phyloP scores from a whole-genome alignment of 2,888 invertebrate genomes.

The Leptinotarsa rubiginosa region DNA sequence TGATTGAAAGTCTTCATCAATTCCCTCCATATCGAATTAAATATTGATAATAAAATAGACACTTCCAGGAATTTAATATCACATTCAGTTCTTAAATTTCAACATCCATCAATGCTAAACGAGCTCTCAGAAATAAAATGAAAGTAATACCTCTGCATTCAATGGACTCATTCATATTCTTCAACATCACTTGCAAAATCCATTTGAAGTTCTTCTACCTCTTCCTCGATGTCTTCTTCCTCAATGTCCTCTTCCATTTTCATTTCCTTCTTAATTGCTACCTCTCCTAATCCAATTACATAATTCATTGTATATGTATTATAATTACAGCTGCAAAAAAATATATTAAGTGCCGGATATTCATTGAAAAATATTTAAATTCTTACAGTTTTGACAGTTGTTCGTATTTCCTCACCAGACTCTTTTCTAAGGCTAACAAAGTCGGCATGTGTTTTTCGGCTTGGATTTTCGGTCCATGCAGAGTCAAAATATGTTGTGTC shows the following conservation, averaged over 20 bases:
- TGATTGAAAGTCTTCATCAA: too few relatives aligned
- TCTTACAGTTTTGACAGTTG: conserved; percentile 88
- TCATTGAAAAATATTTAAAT: neutral
- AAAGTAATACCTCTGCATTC: neutral
- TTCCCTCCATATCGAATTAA: too few relatives aligned
- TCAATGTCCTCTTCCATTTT: conserved; percentile 40
- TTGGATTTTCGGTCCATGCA: conserved; percentile 72
- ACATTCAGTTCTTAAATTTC: neutral
- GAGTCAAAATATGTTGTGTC: conserved; percentile 77
- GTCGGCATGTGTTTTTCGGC: conserved; percentile 73
- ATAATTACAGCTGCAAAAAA: conserved; percentile 82
- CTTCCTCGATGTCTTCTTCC: conserved; percentile 36
- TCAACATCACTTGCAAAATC: conserved; percentile 8
- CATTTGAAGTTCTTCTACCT: conserved; percentile 29
- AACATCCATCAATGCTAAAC: neutral
- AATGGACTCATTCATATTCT: conserved; percentile 19
- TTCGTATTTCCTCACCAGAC: conserved; percentile 81
- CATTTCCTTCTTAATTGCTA: conserved; percentile 64
- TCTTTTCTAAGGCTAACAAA: conserved; percentile 82
- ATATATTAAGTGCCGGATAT: conserved; percentile 10
- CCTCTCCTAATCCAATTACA: conserved; percentile 66
- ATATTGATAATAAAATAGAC: neutral
- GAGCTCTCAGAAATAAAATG: neutral
- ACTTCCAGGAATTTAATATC: neutral
- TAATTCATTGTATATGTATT: conserved; percentile 87